Evolutionary conservation across 37 sponge, comb jelly and placozoan species (phyloP).

Genomic region (Petrosia ficiformis): DNA sequence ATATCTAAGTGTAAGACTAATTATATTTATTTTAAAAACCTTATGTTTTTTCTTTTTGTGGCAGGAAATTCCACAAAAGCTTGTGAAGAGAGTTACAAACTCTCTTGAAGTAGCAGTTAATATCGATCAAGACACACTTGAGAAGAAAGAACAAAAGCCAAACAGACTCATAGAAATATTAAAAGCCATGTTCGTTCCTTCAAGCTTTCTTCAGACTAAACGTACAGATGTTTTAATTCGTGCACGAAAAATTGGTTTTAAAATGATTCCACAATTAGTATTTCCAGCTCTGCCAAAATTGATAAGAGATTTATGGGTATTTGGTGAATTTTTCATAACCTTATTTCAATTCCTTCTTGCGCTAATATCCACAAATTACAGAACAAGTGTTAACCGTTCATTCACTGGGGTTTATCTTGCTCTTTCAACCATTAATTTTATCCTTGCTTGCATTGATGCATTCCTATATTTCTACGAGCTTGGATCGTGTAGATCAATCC

Average conservation of each 20-base stretch:
- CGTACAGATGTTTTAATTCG: no score
- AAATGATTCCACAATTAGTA: conserved; percentile 21
- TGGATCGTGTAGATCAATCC: conserved; percentile 12
- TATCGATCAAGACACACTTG: no score
- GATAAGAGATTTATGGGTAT: conserved; percentile 46
- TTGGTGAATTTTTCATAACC: conserved; percentile 24
- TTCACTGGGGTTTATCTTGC: conserved; percentile 22
- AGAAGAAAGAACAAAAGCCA: no score
- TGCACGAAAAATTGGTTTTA: conserved; percentile 22
- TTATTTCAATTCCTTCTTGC: conserved; percentile 24
- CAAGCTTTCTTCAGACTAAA: no score
- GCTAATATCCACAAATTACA: conserved; percentile 5
- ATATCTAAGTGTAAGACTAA: no score
- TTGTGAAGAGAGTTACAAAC: no score
- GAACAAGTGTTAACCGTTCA: neutral
- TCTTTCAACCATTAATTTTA: conserved; percentile 14
- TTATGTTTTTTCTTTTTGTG: no score
- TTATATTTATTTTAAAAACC: no score
- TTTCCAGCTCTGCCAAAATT: conserved; percentile 38
- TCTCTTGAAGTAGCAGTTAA: no score
- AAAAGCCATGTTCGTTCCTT: no score
- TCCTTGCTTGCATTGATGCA: conserved; percentile 39
- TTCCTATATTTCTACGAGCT: conserved; percentile 38
- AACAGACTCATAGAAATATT: no score
- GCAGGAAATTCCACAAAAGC: no score